A percentile compares a stretch with the other conserved stretches of the same genome.
These are phyloP conservation scores for Dorcus hopei DNA, from an alignment of 2,888 invertebrate species.

Conservation along the genomic window DNA sequence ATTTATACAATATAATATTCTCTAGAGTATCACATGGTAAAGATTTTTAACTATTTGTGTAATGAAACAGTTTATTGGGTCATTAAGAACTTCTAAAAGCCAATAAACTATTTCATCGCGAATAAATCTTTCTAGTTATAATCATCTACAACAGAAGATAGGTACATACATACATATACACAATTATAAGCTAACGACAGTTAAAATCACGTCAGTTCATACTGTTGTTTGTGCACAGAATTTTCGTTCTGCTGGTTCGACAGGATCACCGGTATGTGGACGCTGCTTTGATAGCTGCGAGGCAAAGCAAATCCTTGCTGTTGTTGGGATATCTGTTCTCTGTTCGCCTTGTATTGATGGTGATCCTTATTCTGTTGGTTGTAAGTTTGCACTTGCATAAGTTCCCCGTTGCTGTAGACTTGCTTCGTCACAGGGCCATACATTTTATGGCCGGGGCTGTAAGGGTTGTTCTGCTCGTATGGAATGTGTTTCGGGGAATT, in stretches of 20 bases:
- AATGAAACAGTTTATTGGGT: neutral
- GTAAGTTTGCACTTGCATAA: slow-evolving; percentile 43
- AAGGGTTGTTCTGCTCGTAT: slow-evolving; percentile 24
- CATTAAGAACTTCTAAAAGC: neutral
- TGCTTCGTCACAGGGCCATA: slow-evolving; percentile 19
- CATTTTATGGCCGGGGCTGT: slow-evolving; percentile 34
- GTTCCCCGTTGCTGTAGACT: slow-evolving; percentile 39
- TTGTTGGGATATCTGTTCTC: slow-evolving; percentile 41
- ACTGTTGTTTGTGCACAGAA: slow-evolving; percentile 32
- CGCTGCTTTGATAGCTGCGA: slow-evolving; percentile 39
- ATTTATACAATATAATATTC: slow-evolving; percentile 11
- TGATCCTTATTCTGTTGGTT: slow-evolving; percentile 40
- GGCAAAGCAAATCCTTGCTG: slow-evolving; percentile 32
- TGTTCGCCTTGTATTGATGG: slow-evolving; percentile 41
- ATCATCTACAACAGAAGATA: neutral
- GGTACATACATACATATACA: slow-evolving; percentile 1
- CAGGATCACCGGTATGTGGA: slow-evolving; percentile 41
- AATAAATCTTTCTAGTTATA: neutral
- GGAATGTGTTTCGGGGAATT: slow-evolving; percentile 42
- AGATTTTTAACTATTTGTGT: slow-evolving; percentile 5
- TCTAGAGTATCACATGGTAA: slow-evolving; percentile 17
- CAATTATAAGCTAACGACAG: slow-evolving; percentile 2
- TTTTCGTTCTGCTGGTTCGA: slow-evolving; percentile 37
- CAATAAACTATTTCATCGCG: neutral
- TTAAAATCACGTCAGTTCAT: slow-evolving; percentile 32